Evolutionary conservation across 2,888 invertebrate species (phyloP), one percentile per base, ranked within the genome.

Genomic region (Dryocosmus kuriphilus): DNA sequence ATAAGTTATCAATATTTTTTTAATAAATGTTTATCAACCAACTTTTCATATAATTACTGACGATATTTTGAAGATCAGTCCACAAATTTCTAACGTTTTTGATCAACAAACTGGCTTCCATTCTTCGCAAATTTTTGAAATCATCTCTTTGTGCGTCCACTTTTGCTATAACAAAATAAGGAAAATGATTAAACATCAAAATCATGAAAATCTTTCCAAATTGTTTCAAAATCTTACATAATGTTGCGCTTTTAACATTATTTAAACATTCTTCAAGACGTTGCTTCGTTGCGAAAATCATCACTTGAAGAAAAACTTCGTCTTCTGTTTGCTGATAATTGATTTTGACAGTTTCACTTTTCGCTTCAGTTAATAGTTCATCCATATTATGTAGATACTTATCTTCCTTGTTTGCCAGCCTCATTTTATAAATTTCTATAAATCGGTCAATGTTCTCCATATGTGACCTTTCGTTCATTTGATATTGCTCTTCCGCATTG

Each of bases 401-500:
- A 5, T n/a, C 35, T 27, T 86, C 79, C 6, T 81, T 76, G 0
- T 32, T 57, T 4, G 78, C 61, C 19, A 92, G 83, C 62, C 88
- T 89, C 22, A 88, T 86, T 32, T 86, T 80, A 77, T 92, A 92
- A 22, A 87, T 83, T 11, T 84, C 79, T 8, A 93, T 86, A 16
- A 92, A 81, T 7, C 84, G 84, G 80, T 92, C 91, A 27, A 93
- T 90, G 60, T 89, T 87, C 32, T 92, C 91, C 4, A 88, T 81
- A 79, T 93, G 92, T 9, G 88, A 84, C 63, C 86, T 85, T 35
- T 89, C 85, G 77, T 90, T 92, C 82, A 85, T 87, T 80, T 90
- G 89, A 79, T 92, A 90, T 80, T 92, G 92, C 24, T 92, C 89
- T 46, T 92, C 91, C 0, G 92, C 88, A 19, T 90, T 88, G 30